Evolutionary conservation across 2,888 invertebrate species (phyloP).

Genomic region (Pinctada fucata): DNA sequence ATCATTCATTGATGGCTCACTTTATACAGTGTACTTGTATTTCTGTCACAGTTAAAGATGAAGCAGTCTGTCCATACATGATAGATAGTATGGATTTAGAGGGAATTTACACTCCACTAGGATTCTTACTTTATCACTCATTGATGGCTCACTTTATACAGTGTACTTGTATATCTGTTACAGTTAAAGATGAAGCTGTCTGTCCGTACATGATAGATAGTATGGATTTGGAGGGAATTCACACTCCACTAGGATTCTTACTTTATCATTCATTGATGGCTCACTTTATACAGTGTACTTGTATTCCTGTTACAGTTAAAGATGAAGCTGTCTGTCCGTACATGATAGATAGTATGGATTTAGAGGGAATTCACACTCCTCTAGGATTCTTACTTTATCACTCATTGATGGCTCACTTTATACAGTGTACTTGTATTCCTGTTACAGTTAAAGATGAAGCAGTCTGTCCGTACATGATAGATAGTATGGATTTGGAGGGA

Average conservation of each 20-base stretch:
- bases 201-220: constrained; percentile 30
- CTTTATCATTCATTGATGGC: constrained; percentile 48
- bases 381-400: constrained; percentile 46
- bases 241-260: constrained; percentile 42
- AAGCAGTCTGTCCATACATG: constrained; percentile 30
- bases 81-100: constrained; percentile 33
- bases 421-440: no score
- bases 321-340: constrained; percentile 35
- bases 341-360: constrained; percentile 27
- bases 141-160: no score
- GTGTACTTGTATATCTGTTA: no score
- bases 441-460: constrained; percentile 46
- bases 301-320: constrained; percentile 41
- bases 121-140: constrained; percentile 44
- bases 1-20: constrained; percentile 47
- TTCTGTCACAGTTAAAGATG: constrained; percentile 43
- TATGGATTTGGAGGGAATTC: constrained; percentile 39
- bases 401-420: constrained; percentile 44
- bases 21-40: no score
- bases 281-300: no score
- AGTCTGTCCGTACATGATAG: constrained; percentile 27
- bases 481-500: constrained; percentile 33
- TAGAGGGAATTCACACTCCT: constrained; percentile 44
- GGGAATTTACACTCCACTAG: constrained; percentile 43
- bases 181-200: constrained; percentile 44